Evolutionary conservation across 2,888 invertebrate genomes (phyloP).

Genomic region (Diplolepis rosae): DNA sequence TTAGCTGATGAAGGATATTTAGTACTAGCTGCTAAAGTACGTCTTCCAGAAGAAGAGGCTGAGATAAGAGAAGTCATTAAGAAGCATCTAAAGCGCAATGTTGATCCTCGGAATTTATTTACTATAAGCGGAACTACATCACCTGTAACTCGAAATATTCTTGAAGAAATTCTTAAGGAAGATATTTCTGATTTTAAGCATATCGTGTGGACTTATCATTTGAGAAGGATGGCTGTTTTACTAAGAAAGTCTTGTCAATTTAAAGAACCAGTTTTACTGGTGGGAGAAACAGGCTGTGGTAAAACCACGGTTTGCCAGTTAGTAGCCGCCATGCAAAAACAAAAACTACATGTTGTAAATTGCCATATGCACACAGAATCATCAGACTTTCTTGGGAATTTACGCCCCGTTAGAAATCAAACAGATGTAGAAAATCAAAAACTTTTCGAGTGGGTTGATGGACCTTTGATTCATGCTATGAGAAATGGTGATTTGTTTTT

Average conservation of each 20-base stretch:
- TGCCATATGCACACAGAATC: conserved; percentile 99
- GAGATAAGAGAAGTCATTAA: conserved; percentile 87
- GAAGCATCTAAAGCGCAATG: conserved; percentile 85
- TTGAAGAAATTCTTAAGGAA: conserved; percentile 79
- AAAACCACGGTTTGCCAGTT: conserved; percentile 97
- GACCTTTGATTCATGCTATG: conserved; percentile 95
- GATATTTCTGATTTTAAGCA: conserved; percentile 80
- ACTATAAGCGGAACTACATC: conserved; percentile 82
- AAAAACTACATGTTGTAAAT: conserved; percentile 87
- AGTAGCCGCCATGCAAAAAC: conserved; percentile 81
- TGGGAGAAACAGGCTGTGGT: conserved; percentile 98
- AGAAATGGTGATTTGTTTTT: conserved; percentile 89
- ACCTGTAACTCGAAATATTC: conserved; percentile 82
- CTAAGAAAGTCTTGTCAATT: conserved; percentile 91
- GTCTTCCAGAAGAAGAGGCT: conserved; percentile 86
- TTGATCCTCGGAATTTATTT: conserved; percentile 83
- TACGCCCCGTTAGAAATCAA: conserved; percentile 88
- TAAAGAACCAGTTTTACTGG: conserved; percentile 94
- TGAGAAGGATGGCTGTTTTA: conserved; percentile 87
- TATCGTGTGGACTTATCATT: conserved; percentile 95
- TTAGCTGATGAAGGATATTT: conserved; percentile 97
- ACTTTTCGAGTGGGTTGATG: conserved; percentile 98
- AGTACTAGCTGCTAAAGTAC: conserved; percentile 93
- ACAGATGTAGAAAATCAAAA: conserved; percentile 75
- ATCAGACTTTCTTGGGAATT: conserved; percentile 96